Evolutionary conservation across 2,888 invertebrate species (phyloP).

Genomic region (Epirrhoe alternata): DNA sequence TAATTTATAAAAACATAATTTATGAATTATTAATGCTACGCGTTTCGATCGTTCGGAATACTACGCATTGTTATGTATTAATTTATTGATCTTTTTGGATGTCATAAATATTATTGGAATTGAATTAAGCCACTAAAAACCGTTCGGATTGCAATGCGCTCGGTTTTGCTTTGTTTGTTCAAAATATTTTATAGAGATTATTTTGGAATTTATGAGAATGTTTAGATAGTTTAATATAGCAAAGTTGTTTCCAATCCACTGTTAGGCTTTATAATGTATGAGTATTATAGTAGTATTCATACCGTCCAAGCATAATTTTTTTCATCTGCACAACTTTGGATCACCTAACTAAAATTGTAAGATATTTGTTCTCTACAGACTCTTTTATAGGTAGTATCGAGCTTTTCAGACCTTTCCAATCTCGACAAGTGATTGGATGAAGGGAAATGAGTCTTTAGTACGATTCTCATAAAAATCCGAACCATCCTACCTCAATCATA

Average conservation of each 20-base stretch:
- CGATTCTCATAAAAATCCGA: constrained; percentile 12
- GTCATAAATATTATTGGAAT: constrained; percentile 58
- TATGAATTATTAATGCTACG: constrained; percentile 73
- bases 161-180: constrained; percentile 34
- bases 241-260: neutral
- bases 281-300: no score
- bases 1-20: constrained; percentile 75
- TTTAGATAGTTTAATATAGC: neutral
- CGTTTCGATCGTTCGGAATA: constrained; percentile 53
- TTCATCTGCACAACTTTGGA: no score
- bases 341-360: no score
- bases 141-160: constrained; percentile 9
- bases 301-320: no score
- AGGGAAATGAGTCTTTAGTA: neutral
- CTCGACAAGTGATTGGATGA: neutral
- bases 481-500: constrained; percentile 36
- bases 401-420: neutral
- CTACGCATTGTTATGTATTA: constrained; percentile 63
- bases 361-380: no score
- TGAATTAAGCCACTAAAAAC: constrained; percentile 37
- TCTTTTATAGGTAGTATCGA: no score
- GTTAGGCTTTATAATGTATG: neutral
- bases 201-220: neutral
- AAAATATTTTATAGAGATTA: constrained; percentile 6
- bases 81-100: constrained; percentile 66